phyloP scores from a whole-genome alignment of 2,797 vertebrate genomes.

The Crocidura indochinensis region DNA sequence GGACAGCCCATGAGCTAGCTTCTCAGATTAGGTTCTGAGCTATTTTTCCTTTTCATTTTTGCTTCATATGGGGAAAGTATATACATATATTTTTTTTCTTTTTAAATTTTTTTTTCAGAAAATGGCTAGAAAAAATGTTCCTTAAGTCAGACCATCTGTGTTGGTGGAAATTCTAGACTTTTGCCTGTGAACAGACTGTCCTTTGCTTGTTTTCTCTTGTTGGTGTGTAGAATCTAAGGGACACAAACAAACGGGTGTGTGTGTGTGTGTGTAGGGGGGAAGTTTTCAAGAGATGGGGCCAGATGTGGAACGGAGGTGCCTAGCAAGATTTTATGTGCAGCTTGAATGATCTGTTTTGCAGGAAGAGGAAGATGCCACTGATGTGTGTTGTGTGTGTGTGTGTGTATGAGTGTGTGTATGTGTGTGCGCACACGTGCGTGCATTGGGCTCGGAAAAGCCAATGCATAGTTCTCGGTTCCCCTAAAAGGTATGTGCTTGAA shows the following conservation, averaged over 20 bases:
- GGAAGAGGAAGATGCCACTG: conserved; percentile 17
- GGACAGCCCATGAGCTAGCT: conserved; percentile 66
- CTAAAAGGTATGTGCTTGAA: neutral
- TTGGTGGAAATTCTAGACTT: conserved; percentile 83
- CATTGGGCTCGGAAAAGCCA: neutral
- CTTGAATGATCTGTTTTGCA: conserved; percentile 56
- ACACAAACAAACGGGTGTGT: neutral
- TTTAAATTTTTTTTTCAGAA: conserved; percentile 55
- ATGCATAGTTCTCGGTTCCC: too few species aligned
- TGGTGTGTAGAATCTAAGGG: conserved; percentile 66
- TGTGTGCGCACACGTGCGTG: too few species aligned
- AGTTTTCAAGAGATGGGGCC: conserved; percentile 25
- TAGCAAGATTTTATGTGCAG: conserved; percentile 29
- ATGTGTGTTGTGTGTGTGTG: neutral
- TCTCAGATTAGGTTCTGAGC: conserved; percentile 32
- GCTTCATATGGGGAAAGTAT: conserved; percentile 76
- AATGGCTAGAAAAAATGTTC: conserved; percentile 81
- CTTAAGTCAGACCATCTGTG: conserved; percentile 88
- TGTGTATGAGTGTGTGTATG: neutral
- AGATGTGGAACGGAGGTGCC: conserved; percentile 58
- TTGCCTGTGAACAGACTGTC: conserved; percentile 81
- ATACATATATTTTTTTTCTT: neutral
- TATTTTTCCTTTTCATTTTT: conserved; percentile 62
- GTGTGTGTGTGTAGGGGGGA: neutral
- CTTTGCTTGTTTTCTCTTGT: conserved; percentile 71